These are phyloP conservation scores for Aspidoscelis tigris DNA, from an alignment of 2,113 vertebrate genomes.

Conservation along the genomic window DNA sequence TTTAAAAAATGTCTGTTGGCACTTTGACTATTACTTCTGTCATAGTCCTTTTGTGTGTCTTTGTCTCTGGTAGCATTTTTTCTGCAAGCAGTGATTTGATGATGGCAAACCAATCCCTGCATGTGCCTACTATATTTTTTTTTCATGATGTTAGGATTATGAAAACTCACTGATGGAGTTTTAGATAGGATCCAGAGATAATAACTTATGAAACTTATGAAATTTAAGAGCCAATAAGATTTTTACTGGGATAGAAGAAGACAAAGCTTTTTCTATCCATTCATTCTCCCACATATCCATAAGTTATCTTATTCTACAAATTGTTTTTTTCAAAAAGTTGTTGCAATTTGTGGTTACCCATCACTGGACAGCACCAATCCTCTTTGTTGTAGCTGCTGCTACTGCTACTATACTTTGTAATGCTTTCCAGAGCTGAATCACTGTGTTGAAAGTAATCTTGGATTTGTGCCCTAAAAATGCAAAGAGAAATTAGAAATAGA, in stretches of 20 bases:
- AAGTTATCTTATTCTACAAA: background rate
- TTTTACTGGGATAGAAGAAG: background rate
- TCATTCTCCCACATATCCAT: background rate
- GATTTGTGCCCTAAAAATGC: background rate
- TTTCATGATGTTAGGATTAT: no score
- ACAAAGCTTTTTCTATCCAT: background rate
- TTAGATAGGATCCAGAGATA: background rate
- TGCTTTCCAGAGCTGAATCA: background rate
- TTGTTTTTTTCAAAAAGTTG: background rate
- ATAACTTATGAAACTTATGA: background rate
- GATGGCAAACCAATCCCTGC: no score
- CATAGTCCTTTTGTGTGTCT: no score
- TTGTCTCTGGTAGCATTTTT: no score
- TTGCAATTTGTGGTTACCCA: background rate
- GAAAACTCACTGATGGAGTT: background rate
- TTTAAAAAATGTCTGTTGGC: no score
- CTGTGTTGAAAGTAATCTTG: background rate
- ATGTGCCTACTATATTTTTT: no score
- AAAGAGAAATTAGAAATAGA: background rate
- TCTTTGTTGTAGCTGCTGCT: background rate
- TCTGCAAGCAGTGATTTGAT: no score
- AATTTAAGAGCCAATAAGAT: background rate
- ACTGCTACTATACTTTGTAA: no score
- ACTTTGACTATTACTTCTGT: no score
- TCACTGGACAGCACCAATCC: background rate